Evolutionary conservation across 2,797 vertebrate species (phyloP).

Genomic region (Vespertilio murinus): DNA sequence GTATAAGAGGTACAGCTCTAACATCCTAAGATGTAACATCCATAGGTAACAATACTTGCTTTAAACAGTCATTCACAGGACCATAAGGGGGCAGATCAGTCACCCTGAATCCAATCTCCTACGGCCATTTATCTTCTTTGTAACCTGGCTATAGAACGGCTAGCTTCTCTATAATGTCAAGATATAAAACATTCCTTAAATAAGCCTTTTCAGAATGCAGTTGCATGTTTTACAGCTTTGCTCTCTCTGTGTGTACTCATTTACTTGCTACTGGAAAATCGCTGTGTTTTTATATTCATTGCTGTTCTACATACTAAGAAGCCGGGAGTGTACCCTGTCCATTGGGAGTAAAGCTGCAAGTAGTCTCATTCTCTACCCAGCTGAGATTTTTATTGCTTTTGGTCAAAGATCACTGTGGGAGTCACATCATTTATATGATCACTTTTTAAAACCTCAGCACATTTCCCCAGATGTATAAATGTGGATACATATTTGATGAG

Average conservation of each 20-base stretch:
- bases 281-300: neutral
- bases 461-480: conserved; percentile 57
- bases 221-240: neutral
- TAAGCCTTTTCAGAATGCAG: neutral
- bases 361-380: neutral
- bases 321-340: neutral
- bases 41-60: neutral
- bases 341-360: neutral
- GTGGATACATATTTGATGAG: conserved; percentile 53
- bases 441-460: conserved; percentile 22
- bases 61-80: neutral
- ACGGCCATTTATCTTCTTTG: neutral
- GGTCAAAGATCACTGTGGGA: conserved; percentile 29
- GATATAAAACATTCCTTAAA: neutral
- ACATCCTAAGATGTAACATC: neutral
- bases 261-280: neutral
- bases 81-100: neutral
- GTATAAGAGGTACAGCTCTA: neutral
- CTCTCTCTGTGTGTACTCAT: neutral
- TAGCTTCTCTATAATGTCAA: neutral
- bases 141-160: neutral
- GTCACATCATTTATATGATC: neutral
- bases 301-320: neutral
- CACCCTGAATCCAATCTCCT: neutral
- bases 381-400: conserved; percentile 25